Base-by-base conservation (phyloP, 2,888 invertebrate species). In the Pandemis cinnamomeana region DNA sequence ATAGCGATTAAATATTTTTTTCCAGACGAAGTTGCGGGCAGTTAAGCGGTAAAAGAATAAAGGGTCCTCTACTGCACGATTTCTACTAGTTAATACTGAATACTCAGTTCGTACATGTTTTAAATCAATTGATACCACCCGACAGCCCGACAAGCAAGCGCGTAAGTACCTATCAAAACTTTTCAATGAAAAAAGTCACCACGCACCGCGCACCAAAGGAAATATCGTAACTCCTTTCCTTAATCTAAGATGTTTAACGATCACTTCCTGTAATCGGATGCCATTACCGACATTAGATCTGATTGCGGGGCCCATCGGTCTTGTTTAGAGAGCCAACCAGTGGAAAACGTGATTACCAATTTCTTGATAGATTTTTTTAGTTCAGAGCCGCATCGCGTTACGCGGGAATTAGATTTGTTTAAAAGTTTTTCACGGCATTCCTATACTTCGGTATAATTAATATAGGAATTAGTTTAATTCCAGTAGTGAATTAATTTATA, bases 181-280 rank as follows among this genome's bases (percentile, higher is more conserved):
- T 15, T 58, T 55, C 20, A 55, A 10, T 36, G 11, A 36, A 60
- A 60, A 44, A 46, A 46, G 36, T 60, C 60, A 60, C 7, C 7
- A 7, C 13, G 10, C 60, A 60, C 7, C 7, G 2, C 13, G 10
- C 10, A 48, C 10, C 13, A 41, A 64, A 64, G n/a, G 1, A 53
- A 66, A 58, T 58, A 67, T n/a, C 44, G 42, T 60, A 74, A 60
- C 36, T 76, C 58, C 68, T 71, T 63, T 53, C 55, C 75, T 71
- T 53, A 67, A 75, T 70, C 72, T 66, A 48, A 69, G 72, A 76
- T 80, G 79, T 80, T 83, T 83, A 86, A 82, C 80, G 78, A 79
- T 77, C 84, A 85, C 84, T 87, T 83, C 68, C 78, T 79, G 81
- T 83, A 87, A 86, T 87, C 83, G 84, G 82, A 84, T 77, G 77